Evolutionary conservation across 1,140 invertebrate species (phyloP).

Genomic region (Aphelenchoides besseyi): DNA sequence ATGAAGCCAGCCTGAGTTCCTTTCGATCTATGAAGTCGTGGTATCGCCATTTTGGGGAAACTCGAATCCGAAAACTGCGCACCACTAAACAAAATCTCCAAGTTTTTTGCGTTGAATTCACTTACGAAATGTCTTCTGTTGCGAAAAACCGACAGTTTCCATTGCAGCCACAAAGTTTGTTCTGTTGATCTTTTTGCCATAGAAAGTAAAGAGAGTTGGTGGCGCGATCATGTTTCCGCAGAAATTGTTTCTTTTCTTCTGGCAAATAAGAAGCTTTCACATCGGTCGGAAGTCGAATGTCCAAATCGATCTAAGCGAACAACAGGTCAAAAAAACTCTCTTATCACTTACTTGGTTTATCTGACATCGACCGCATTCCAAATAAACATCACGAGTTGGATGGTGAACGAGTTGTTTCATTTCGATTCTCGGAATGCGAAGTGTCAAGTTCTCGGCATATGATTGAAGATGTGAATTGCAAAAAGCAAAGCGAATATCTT

Average conservation of each 20-base stretch:
- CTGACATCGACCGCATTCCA: slow-evolving; percentile 84
- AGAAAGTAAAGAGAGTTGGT: slow-evolving; percentile 88
- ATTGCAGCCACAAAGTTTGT: slow-evolving; percentile 79
- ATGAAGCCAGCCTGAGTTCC: slow-evolving; percentile 38
- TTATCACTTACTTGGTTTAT: slow-evolving; percentile 86
- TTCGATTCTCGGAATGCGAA: slow-evolving; percentile 31
- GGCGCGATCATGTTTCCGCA: slow-evolving; percentile 81
- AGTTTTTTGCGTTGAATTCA: not conserved
- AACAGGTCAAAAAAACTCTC: slow-evolving; percentile 70
- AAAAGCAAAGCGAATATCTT: slow-evolving; percentile 37
- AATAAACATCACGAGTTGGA: slow-evolving; percentile 69
- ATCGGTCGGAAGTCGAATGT: slow-evolving; percentile 49
- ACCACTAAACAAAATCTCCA: not conserved
- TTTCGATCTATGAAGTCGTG: slow-evolving; percentile 14
- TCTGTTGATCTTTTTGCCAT: slow-evolving; percentile 72
- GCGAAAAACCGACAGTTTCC: slow-evolving; percentile 90
- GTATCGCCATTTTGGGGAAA: slow-evolving; percentile 32
- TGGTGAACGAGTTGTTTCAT: slow-evolving; percentile 36
- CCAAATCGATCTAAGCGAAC: slow-evolving; percentile 33
- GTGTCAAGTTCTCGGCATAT: slow-evolving; percentile 46
- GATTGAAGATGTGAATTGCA: slow-evolving; percentile 49
- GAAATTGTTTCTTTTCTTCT: slow-evolving; percentile 68
- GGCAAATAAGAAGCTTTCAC: slow-evolving; percentile 62
- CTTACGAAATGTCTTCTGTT: slow-evolving; percentile 30
- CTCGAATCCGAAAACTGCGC: not conserved